phyloP scores from a whole-genome alignment of 2,113 vertebrate species.

The Malurus cyaneus region DNA sequence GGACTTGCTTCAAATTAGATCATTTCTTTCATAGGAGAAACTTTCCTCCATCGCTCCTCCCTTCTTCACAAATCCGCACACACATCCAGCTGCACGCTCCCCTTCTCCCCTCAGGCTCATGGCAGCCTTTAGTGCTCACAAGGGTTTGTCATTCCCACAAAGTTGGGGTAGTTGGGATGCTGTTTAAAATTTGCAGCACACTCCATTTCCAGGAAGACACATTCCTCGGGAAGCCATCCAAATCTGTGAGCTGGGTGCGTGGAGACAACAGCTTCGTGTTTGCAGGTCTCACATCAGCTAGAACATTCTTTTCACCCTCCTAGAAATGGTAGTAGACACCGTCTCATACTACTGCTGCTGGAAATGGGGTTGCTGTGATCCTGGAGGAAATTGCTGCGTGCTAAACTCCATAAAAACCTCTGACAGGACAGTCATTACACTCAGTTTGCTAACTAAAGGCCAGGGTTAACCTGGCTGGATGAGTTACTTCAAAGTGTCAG shows the following conservation, averaged over 20 bases:
- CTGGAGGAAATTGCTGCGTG: neutral
- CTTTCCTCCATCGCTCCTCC: neutral
- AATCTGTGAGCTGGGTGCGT: fast-evolving
- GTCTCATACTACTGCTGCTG: neutral
- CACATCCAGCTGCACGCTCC: constrained; percentile 21
- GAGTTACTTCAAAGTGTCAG: neutral
- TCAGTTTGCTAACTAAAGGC: neutral
- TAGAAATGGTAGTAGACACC: neutral
- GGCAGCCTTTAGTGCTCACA: neutral
- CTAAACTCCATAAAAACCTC: neutral
- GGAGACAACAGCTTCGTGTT: neutral
- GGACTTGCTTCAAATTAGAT: constrained; percentile 69
- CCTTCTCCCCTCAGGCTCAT: neutral
- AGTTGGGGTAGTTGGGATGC: neutral
- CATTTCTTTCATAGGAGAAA: constrained; percentile 59
- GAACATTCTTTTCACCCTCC: neutral
- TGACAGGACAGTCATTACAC: neutral
- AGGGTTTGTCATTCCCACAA: neutral
- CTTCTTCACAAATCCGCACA: neutral
- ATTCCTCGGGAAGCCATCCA: neutral
- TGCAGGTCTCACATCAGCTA: neutral
- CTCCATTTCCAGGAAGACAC: neutral
- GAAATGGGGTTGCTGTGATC: neutral
- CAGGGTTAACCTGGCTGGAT: neutral
- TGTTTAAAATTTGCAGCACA: neutral